Percentiles rank a stretch among this genome's conserved stretches.
phyloP scores from a whole-genome alignment of 2,797 vertebrate genomes.

The Acanthis flammea region DNA sequence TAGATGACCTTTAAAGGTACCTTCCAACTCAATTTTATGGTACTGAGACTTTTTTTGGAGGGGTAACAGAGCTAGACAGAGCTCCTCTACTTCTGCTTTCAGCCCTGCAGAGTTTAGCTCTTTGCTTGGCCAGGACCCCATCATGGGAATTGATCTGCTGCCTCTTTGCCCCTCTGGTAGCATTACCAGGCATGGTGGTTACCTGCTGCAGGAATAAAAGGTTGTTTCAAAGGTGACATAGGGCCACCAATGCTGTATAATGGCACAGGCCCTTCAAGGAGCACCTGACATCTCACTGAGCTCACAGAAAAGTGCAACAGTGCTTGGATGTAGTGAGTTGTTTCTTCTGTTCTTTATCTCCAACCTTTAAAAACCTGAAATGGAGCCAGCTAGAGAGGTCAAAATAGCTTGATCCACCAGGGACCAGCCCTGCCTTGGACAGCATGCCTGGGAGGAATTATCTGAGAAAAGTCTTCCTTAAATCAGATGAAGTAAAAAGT shows the following conservation, averaged over 20 bases:
- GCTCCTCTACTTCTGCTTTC: not conserved
- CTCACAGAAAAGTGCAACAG: not conserved
- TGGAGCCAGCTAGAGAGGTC: not conserved
- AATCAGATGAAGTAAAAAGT: constrained; percentile 21
- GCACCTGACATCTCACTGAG: not conserved
- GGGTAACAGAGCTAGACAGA: not conserved
- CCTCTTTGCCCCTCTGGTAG: not conserved
- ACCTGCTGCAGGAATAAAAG: not conserved
- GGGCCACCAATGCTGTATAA: not conserved
- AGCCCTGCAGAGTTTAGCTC: not conserved
- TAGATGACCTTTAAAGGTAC: not conserved
- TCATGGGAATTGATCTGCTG: not conserved
- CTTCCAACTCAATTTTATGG: not conserved
- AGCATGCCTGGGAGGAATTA: not conserved
- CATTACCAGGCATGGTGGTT: not conserved
- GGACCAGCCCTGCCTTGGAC: not conserved
- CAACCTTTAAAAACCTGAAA: not conserved
- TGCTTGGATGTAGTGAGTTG: not conserved
- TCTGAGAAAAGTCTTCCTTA: constrained; percentile 8
- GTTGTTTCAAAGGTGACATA: not conserved
- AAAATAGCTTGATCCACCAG: not conserved
- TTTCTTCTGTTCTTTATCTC: not conserved
- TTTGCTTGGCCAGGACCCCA: not conserved
- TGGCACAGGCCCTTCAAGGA: not conserved
- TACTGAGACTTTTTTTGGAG: not conserved